Conservation (phyloP, 1,140 invertebrate species). For the Penaeus indicus region DNA sequence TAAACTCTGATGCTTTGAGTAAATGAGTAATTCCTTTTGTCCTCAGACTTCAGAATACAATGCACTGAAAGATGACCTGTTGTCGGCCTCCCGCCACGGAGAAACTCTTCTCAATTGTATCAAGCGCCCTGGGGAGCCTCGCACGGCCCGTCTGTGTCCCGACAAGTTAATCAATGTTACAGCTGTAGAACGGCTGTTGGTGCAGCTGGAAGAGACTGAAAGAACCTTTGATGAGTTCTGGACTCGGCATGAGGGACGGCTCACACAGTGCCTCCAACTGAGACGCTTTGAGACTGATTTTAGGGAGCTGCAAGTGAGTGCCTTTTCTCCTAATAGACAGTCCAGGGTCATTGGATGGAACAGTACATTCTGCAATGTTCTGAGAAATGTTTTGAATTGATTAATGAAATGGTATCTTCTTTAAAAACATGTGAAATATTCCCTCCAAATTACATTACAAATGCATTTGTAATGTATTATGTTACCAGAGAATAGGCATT, state of each 20-base stretch:
- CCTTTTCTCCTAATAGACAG: neutral
- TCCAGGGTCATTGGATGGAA: too few species aligned
- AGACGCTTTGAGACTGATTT: constrained; percentile 92
- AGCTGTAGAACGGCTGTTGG: constrained; percentile 91
- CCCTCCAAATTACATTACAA: too few species aligned
- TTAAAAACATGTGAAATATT: too few species aligned
- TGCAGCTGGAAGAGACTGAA: constrained; percentile 96
- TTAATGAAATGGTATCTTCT: too few species aligned
- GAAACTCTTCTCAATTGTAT: constrained; percentile 84
- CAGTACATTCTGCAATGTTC: too few species aligned
- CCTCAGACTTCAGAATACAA: constrained; percentile 72
- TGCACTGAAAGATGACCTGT: constrained; percentile 83
- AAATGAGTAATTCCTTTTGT: neutral
- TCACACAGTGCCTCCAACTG: constrained; percentile 90
- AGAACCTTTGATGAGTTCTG: constrained; percentile 94
- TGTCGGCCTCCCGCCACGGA: constrained; percentile 85
- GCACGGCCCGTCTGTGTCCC: constrained; percentile 41
- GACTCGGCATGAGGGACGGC: constrained; percentile 87
- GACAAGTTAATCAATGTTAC: constrained; percentile 89
- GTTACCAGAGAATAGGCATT: too few species aligned
- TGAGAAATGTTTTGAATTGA: too few species aligned
- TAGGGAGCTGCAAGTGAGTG: constrained; percentile 79
- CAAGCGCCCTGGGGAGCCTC: constrained; percentile 71
- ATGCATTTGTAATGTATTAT: too few species aligned
- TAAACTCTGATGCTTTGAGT: neutral